Conservation (phyloP, 2,113 vertebrate genomes). For the Tichodroma muraria region DNA sequence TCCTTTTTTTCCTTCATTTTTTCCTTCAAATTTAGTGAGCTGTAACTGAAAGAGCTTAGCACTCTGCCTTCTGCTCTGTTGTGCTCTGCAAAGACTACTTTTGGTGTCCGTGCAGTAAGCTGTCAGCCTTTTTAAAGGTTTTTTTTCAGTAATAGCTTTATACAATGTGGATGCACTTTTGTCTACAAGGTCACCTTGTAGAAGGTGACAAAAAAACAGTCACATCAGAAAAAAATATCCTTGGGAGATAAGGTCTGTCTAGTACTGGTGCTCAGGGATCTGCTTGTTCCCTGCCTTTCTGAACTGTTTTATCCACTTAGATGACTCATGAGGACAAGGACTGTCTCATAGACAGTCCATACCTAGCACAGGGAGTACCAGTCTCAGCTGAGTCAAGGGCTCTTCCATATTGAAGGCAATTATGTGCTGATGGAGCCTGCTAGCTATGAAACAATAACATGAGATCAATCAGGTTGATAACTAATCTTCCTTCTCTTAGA, state of each 20-base stretch:
- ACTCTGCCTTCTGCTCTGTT: background rate
- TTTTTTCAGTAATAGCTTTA: background rate
- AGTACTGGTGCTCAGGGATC: background rate
- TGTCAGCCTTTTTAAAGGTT: background rate
- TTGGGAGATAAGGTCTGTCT: background rate
- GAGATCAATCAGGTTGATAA: background rate
- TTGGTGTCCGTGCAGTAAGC: background rate
- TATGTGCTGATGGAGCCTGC: background rate
- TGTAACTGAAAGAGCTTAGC: background rate
- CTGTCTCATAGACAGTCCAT: background rate
- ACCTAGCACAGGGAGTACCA: background rate
- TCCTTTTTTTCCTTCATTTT: background rate
- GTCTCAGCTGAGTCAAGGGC: background rate
- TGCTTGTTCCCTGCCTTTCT: background rate
- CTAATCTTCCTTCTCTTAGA: background rate
- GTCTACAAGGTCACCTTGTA: background rate
- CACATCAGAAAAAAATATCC: background rate
- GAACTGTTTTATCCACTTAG: background rate
- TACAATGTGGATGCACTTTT: background rate
- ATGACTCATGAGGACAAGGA: slow-evolving; percentile 13
- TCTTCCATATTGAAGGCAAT: background rate
- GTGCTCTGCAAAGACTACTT: background rate
- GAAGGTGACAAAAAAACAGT: background rate
- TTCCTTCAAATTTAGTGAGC: background rate
- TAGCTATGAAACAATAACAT: background rate